Base-by-base conservation (phyloP, 2,888 invertebrate species). In the Diaphora mendica region DNA sequence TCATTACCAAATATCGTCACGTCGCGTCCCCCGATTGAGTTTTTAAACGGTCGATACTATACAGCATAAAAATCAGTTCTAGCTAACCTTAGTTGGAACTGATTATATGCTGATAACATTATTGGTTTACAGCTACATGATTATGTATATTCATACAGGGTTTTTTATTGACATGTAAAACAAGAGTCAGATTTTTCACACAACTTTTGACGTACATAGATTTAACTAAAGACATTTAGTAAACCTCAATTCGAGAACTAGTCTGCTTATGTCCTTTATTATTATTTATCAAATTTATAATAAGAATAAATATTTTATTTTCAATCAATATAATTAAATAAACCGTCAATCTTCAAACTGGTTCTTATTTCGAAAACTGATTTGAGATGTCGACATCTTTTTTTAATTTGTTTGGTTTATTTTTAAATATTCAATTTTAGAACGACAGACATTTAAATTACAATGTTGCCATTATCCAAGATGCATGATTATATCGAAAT, bases 1-100 rank as follows among this genome's bases (percentile, higher is more conserved):
- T 73, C 67, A 82, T 83, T 79, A 77, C 80, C 79, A 75, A 83
- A 83, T 83, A 75, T 80, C 35, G 72, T 83, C 83, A 83, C 80
- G 83, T 70, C 69, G 1, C 33, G 33, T 33, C 33, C 67, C 67
- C 71, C 75, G 67, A 79, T 77, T 76, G 74, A 76, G 74, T 73
- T 69, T 78, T 81, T 77, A 72, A 77, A 82, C 77, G 74, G 80
- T 77, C 73, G 35, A 7, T 20, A 30, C 44, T 20, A 66, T 64
- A 44, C 65, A 64, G 75, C 77, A 80, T 79, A 39, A 55, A 42
- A 76, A 77, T 76, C 42, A 68, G 33, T 59, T 62, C 30, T 44
- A 70, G 17, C 26, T 59, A 55, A 55, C 51, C n/a, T n/a, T n/a
- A 20, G 30, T 64, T 64, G 17, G 5, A 17, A 39, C 20, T 64